Conservation (phyloP, 2,113 vertebrate species). For the Spilogale gracilis region DNA sequence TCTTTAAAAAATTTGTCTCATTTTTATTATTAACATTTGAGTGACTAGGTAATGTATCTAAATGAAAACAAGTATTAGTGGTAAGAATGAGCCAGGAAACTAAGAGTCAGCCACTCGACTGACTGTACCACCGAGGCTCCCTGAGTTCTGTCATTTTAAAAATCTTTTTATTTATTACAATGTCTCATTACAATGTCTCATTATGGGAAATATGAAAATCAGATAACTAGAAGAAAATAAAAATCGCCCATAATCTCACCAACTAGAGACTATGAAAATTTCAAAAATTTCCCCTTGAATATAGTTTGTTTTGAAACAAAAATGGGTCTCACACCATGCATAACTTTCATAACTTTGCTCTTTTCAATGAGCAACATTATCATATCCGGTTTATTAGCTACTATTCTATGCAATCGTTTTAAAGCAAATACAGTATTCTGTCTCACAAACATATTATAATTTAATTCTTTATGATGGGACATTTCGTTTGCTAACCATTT, state of each 20-base stretch:
- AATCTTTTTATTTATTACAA: background rate
- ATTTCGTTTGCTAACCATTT: conserved; percentile 2
- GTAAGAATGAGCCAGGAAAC: background rate
- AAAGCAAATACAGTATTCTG: conserved; percentile 6
- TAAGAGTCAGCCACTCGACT: background rate
- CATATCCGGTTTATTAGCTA: background rate
- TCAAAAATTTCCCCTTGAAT: background rate
- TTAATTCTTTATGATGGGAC: background rate
- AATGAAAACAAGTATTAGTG: conserved; percentile 15
- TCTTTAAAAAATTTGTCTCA: background rate
- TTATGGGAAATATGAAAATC: background rate
- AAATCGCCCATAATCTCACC: background rate
- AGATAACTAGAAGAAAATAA: background rate
- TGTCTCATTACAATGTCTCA: background rate
- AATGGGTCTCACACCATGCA: background rate
- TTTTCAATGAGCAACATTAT: background rate
- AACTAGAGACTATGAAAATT: background rate
- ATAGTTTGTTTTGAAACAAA: conserved; percentile 10
- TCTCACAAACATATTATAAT: background rate
- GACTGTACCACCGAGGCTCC: background rate
- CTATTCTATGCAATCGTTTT: background rate
- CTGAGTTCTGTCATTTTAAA: background rate
- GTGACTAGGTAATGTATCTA: background rate
- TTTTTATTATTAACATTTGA: background rate
- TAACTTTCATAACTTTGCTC: background rate